phyloP scores from a whole-genome alignment of 2,888 invertebrate species.

The Himalopsyche kuldschensis region DNA sequence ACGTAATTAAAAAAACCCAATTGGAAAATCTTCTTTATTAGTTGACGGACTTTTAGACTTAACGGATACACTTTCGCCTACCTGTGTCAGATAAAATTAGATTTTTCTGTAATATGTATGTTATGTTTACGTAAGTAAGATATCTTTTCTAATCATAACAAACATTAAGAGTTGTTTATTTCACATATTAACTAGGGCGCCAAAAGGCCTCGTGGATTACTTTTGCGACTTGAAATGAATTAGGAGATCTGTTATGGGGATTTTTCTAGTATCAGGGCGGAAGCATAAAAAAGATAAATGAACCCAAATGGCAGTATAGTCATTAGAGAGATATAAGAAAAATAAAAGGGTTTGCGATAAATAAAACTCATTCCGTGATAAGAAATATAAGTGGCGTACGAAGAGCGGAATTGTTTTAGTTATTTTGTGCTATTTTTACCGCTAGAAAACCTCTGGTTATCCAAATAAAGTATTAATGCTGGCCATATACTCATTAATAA shows the following conservation, averaged over 20 bases:
- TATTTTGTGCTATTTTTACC: background rate
- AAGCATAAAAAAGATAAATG: background rate
- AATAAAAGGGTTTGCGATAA: background rate
- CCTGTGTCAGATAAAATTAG: no score
- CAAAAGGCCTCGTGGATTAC: background rate
- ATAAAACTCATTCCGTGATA: background rate
- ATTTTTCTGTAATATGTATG: no score
- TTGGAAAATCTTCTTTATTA: no score
- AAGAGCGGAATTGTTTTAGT: background rate
- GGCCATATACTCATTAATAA: no score
- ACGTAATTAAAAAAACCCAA: no score
- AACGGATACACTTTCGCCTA: no score
- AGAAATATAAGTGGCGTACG: background rate
- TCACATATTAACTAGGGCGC: background rate
- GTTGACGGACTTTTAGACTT: no score
- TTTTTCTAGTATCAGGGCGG: background rate
- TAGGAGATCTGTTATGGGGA: background rate
- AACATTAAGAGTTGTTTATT: no score
- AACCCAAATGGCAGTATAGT: background rate
- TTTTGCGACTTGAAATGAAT: background rate
- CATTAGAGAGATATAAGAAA: background rate
- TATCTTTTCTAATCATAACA: no score
- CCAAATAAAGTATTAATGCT: no score
- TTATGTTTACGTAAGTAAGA: no score
- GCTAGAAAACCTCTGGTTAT: background rate